These are phyloP conservation scores for Drosophila serrata DNA, from an alignment of 1,140 invertebrate species.

Conservation along the genomic window DNA sequence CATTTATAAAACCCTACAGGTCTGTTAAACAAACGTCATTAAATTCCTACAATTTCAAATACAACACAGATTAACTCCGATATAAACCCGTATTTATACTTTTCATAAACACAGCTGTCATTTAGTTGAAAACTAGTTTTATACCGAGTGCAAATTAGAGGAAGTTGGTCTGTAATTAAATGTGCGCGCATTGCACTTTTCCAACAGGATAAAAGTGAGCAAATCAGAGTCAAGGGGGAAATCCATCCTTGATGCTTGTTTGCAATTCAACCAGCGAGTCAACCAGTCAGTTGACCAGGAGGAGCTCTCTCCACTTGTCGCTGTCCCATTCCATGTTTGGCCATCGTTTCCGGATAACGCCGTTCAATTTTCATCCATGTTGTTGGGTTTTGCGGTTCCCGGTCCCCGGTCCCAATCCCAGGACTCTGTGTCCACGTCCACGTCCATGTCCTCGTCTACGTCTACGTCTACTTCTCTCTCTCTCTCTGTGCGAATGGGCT, in stretches of 20 bases:
- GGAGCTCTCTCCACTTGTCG: constrained; percentile 26
- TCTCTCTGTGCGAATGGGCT: constrained; percentile 26
- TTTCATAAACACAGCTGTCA: background rate
- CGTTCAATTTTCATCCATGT: constrained; percentile 40
- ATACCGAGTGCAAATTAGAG: background rate
- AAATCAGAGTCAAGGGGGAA: constrained; percentile 37
- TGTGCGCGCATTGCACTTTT: background rate
- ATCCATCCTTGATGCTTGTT: constrained; percentile 39
- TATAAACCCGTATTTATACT: background rate
- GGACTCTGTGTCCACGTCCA: background rate
- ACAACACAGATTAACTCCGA: background rate
- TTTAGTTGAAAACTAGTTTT: background rate
- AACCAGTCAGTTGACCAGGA: constrained; percentile 6
- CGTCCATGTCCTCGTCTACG: background rate
- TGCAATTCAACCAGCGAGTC: constrained; percentile 26
- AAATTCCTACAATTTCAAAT: too few relatives aligned
- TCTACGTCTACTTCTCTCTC: background rate
- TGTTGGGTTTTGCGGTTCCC: constrained; percentile 21
- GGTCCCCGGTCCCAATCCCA: constrained; percentile 2
- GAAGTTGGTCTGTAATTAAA: constrained; percentile 19
- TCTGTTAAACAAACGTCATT: background rate
- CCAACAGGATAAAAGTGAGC: constrained; percentile 24
- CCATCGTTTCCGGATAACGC: constrained; percentile 41
- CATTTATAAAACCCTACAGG: background rate
- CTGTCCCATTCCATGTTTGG: constrained; percentile 25